Conservation (phyloP, 2,113 vertebrate species). For the Gyps fulvus region DNA sequence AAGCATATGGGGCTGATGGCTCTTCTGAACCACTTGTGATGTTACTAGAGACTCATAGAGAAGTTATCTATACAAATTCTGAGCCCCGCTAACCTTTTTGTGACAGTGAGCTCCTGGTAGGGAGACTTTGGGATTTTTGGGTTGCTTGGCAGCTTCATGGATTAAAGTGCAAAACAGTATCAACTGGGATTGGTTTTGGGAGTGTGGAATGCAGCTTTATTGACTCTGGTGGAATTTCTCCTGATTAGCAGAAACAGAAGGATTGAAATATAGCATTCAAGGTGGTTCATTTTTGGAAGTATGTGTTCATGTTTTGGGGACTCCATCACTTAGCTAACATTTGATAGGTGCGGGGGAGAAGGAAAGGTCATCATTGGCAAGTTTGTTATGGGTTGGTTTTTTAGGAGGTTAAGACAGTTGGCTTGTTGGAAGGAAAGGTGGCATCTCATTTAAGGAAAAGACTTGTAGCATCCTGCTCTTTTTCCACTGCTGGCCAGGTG, state of each 20-base stretch:
- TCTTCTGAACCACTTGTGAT: not conserved
- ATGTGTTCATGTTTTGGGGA: not conserved
- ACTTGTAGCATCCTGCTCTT: not conserved
- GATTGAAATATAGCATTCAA: fast-evolving
- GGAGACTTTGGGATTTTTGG: not conserved
- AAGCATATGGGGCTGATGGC: not conserved
- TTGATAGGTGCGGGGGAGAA: not conserved
- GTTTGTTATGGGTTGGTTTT: not conserved
- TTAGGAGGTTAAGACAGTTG: not conserved
- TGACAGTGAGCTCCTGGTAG: not conserved
- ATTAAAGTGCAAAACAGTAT: not conserved
- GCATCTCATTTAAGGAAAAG: not conserved
- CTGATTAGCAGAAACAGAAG: not conserved
- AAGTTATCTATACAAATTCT: not conserved
- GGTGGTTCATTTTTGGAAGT: not conserved
- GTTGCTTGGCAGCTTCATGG: not conserved
- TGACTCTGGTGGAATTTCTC: not conserved
- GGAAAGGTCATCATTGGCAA: not conserved
- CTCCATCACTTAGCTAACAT: not conserved
- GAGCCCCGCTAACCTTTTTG: not conserved
- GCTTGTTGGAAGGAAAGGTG: not conserved
- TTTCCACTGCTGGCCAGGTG: not conserved
- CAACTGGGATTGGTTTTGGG: not conserved
- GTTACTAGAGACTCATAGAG: not conserved
- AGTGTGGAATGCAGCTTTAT: not conserved